These are phyloP conservation scores for Xestia c-nigrum DNA, from an alignment of 2,888 invertebrate species.

Conservation along the genomic window DNA sequence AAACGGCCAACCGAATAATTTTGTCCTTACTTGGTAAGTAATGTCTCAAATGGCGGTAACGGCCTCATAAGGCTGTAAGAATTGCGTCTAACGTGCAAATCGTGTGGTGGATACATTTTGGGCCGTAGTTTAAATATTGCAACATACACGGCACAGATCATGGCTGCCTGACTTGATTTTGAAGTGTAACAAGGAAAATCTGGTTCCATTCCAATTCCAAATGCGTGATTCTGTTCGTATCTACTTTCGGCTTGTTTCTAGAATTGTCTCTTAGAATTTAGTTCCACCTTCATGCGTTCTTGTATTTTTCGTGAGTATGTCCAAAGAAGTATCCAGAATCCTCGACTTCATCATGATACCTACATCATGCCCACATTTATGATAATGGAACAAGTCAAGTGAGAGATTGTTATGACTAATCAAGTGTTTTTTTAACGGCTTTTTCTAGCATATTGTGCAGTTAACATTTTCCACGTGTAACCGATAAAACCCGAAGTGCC, in stretches of 20 bases:
- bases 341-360: background rate
- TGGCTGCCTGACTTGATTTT: background rate
- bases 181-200: constrained; percentile 10
- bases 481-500: constrained; percentile 13
- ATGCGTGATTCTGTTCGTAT: background rate
- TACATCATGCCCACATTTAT: background rate
- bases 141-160: constrained; percentile 11
- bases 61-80: constrained; percentile 43
- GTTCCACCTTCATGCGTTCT: no score
- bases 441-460: constrained; percentile 12
- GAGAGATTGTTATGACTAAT: constrained; percentile 21
- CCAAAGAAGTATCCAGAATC: background rate
- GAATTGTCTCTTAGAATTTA: background rate
- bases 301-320: background rate
- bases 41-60: constrained; percentile 43
- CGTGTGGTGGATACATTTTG: constrained; percentile 44
- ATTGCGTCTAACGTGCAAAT: constrained; percentile 47
- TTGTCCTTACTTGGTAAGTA: constrained; percentile 46
- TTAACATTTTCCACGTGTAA: constrained; percentile 39
- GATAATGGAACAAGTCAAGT: constrained; percentile 10
- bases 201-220: background rate
- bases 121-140: constrained; percentile 28
- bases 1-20: constrained; percentile 45
- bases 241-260: background rate
- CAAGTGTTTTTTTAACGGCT: constrained; percentile 24